Conservation (phyloP, 1,140 invertebrate genomes). For the Dinoponera quadriceps region DNA sequence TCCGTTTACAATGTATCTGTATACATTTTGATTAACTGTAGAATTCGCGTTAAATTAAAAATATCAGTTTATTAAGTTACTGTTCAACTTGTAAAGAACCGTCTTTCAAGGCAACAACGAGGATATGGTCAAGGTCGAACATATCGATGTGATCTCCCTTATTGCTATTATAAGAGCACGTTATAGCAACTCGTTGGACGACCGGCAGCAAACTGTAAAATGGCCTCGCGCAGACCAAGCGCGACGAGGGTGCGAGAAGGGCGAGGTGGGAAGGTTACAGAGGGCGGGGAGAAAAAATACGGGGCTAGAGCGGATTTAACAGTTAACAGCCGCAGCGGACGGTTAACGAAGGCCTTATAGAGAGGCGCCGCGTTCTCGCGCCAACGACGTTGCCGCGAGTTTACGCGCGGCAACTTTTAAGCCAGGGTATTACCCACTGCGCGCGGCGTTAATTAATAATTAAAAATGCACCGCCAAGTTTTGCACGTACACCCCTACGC, state of each 20-base stretch:
- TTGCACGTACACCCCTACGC: constrained; percentile 18
- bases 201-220: constrained; percentile 1
- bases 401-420: constrained; percentile 63
- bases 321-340: constrained; percentile 1
- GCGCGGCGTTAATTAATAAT: constrained; percentile 69
- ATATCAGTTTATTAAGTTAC: no score
- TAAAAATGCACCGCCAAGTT: constrained; percentile 66
- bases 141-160: not conserved
- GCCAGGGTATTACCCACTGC: constrained; percentile 54
- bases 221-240: not conserved
- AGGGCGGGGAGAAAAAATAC: constrained; percentile 19
- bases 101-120: not conserved
- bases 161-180: constrained; percentile 5
- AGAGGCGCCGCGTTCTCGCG: constrained; percentile 11
- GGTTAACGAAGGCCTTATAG: constrained; percentile 52
- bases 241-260: not conserved
- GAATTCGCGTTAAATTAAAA: not conserved
- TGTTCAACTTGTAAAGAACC: no score
- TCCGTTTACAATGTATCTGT: no score
- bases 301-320: constrained; percentile 17
- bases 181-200: not conserved
- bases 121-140: constrained; percentile 7
- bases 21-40: no score
- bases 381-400: constrained; percentile 33
- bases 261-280: not conserved